Percentiles rank a stretch among this genome's conserved stretches.
Conservation (phyloP, 2,113 vertebrate species). For the Corvus hawaiiensis region DNA sequence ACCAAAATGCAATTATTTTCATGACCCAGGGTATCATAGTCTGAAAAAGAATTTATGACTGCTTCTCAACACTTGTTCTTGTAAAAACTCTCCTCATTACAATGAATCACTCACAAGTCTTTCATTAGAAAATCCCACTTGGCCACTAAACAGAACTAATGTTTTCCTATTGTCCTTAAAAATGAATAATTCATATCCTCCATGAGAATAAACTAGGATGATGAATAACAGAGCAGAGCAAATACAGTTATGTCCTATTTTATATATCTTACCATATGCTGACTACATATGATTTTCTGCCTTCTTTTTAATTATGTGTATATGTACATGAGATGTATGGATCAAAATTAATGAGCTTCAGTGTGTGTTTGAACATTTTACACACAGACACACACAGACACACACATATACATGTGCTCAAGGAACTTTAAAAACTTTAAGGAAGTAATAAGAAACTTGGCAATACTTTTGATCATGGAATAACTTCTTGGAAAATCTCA, state of each 20-base stretch:
- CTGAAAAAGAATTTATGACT: not conserved
- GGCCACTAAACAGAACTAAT: not conserved
- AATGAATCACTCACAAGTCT: not conserved
- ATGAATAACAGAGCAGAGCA: not conserved
- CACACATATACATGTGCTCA: not conserved
- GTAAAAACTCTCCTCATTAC: not conserved
- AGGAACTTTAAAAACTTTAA: not conserved
- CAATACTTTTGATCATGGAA: not conserved
- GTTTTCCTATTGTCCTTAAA: not conserved
- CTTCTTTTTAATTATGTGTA: not conserved
- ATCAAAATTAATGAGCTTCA: not conserved
- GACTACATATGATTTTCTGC: not conserved
- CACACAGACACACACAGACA: not conserved
- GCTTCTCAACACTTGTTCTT: not conserved
- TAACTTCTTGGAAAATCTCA: not conserved
- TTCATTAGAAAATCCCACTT: constrained; percentile 1
- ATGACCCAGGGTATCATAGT: not conserved
- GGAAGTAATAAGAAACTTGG: not conserved
- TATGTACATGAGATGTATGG: not conserved
- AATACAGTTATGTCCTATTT: not conserved
- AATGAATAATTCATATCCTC: constrained; percentile 30
- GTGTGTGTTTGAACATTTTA: not conserved
- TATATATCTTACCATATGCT: not conserved
- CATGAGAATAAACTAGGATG: not conserved
- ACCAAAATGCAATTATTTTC: not conserved